Conservation (phyloP, 2,888 invertebrate species). For the Drosophila nr. perissopoda region DNA sequence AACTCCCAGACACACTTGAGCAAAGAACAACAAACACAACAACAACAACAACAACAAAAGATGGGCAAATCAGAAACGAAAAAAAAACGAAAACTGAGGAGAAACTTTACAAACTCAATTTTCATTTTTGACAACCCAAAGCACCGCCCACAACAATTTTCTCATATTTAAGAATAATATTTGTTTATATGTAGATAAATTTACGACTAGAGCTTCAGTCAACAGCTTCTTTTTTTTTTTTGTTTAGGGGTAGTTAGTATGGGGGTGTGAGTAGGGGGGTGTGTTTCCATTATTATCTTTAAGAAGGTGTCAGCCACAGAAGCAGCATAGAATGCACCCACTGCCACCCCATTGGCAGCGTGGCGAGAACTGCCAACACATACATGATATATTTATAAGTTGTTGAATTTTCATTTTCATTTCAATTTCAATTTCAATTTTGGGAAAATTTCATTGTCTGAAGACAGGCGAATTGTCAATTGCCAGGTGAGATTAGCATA, state of each 20-base stretch:
- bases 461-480: conserved; percentile 62
- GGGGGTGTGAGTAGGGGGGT: conserved; percentile 17
- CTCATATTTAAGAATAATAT: conserved; percentile 77
- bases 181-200: conserved; percentile 80
- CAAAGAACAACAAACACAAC: conserved; percentile 37
- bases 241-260: conserved; percentile 15
- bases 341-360: conserved; percentile 8
- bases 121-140: conserved; percentile 68
- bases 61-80: conserved; percentile 66
- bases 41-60: conserved; percentile 12
- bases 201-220: conserved; percentile 59
- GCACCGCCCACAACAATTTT: conserved; percentile 63
- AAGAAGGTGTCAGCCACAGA: conserved; percentile 74
- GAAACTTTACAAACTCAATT: conserved; percentile 79
- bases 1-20: conserved; percentile 49
- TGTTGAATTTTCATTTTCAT: conserved; percentile 76
- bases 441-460: conserved; percentile 74
- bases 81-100: conserved; percentile 24
- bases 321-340: conserved; percentile 23
- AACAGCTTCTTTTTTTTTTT: conserved; percentile 19
- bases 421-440: conserved; percentile 60
- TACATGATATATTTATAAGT: conserved; percentile 67
- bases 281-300: conserved; percentile 59
- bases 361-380: conserved; percentile 58
- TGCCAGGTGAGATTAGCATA: conserved; percentile 76